A percentile compares a stretch with the other conserved stretches of the same genome.
Evolutionary conservation across 2,113 vertebrate genomes (phyloP).

Genomic region (Oncorhynchus mykiss): DNA sequence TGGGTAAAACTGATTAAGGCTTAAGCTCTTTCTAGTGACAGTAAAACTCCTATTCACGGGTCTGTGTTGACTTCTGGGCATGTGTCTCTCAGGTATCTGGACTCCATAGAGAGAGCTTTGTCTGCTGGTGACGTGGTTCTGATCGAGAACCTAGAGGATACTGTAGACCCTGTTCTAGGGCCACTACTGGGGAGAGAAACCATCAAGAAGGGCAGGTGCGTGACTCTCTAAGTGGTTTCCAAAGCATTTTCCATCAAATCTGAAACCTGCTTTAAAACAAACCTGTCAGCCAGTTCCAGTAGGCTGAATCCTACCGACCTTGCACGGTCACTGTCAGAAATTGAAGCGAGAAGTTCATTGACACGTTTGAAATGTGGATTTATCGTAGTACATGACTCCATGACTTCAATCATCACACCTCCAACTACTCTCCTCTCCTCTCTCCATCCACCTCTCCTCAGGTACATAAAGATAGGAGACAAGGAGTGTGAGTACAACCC

Average conservation of each 20-base stretch:
- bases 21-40: too few species aligned
- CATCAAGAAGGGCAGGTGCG: slow-evolving; percentile 92
- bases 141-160: slow-evolving; percentile 93
- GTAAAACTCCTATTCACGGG: too few species aligned
- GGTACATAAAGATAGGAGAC: slow-evolving; percentile 90
- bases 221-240: neutral
- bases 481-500: slow-evolving; percentile 92
- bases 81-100: slow-evolving; percentile 79
- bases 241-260: neutral
- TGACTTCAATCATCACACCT: neutral
- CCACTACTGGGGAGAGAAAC: slow-evolving; percentile 89
- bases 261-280: neutral
- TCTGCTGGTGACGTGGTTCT: slow-evolving; percentile 84
- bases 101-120: slow-evolving; percentile 83
- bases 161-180: slow-evolving; percentile 88
- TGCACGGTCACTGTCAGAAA: neutral
- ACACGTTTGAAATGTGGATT: neutral
- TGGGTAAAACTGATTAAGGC: too few species aligned
- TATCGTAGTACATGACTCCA: neutral
- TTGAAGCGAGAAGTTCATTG: neutral
- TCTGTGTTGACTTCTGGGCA: too few species aligned
- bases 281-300: too few species aligned
- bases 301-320: neutral
- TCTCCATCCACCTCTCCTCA: slow-evolving; percentile 46
- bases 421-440: neutral